phyloP scores from a whole-genome alignment of 2,797 vertebrate species.

The Micromesistius poutassou region DNA sequence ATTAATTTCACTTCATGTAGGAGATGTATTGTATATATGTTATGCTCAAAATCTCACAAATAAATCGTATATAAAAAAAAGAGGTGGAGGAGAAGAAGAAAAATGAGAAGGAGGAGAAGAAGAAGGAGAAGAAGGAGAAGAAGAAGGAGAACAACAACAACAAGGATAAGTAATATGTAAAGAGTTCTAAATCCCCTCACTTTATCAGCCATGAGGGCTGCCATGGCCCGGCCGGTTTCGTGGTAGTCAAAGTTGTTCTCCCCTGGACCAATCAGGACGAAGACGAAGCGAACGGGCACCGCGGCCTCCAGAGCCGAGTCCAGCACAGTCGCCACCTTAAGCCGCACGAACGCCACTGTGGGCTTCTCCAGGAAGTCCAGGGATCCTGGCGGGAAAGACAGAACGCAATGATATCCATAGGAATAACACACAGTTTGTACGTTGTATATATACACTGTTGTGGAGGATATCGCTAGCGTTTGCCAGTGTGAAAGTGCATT shows the following conservation, averaged over 20 bases:
- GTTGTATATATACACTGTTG: background rate
- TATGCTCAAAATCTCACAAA: too few species aligned
- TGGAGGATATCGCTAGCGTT: background rate
- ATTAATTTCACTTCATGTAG: too few species aligned
- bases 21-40: too few species aligned
- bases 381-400: conserved; percentile 68
- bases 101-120: too few species aligned
- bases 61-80: too few species aligned
- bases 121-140: too few species aligned
- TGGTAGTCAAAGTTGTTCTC: conserved; percentile 73
- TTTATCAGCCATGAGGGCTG: conserved; percentile 86
- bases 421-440: background rate
- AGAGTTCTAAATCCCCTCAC: conserved; percentile 62
- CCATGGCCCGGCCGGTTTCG: conserved; percentile 82
- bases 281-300: conserved; percentile 81
- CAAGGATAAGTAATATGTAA: background rate
- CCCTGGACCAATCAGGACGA: conserved; percentile 82
- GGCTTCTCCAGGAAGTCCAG: conserved; percentile 80
- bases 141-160: background rate
- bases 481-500: background rate
- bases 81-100: background rate
- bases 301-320: conserved; percentile 69
- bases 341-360: conserved; percentile 79
- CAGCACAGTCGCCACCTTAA: conserved; percentile 73
- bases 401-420: background rate